Base-by-base conservation (phyloP, 2,113 vertebrate species). In the Ptilonorhynchus violaceus region DNA sequence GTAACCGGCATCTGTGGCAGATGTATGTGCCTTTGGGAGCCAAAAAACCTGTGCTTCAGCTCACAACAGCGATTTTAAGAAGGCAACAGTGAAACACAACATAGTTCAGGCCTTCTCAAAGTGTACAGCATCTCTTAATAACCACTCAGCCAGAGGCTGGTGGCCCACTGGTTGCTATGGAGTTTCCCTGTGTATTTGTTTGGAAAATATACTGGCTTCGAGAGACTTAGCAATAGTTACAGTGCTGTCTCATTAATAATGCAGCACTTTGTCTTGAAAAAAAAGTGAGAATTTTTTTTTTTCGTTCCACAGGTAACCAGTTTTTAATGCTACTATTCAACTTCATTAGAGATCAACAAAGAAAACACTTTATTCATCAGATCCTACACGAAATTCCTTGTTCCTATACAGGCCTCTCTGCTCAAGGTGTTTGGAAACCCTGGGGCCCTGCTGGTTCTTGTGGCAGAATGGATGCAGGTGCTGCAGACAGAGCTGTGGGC, bases 21-120 rank as follows among this genome's bases (percentile, higher is more conserved):
- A 6, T 3, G 19, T 3, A 10, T 1, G 11, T 4, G 59, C 25
- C 70, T 41, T 17, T 25, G 37, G 50, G 25, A 50, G 21, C 23
- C 5, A 3, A 22, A 11, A 9, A 19, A 13, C 5, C 3, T 11
- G 35, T 3, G 7, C 1, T 23, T 23, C 31, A 17, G 21, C 19
- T 39, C 8, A 0, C 6, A 19, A 8, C 3, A 12, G 50, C 6
- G 5, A 30, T 1, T 44, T 20, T 22, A n/a, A 2, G 13, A 46
- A 58, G 20, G 64, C 42, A n/a, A 14, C 52, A 41, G 31, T 1
- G 24, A 21, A 63, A 33, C 7, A 11, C 39, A 7, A 0, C 18
- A 1, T 1, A 3, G 7, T 2, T 22, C 42, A 7, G 37, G 21
- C 33, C 25, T 7, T 22, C 64, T 50, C 30, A 13, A 33, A 27